Conservation (phyloP, 35 echinoderm and acorn worm genomes). For the Eucidaris tribuloides region DNA sequence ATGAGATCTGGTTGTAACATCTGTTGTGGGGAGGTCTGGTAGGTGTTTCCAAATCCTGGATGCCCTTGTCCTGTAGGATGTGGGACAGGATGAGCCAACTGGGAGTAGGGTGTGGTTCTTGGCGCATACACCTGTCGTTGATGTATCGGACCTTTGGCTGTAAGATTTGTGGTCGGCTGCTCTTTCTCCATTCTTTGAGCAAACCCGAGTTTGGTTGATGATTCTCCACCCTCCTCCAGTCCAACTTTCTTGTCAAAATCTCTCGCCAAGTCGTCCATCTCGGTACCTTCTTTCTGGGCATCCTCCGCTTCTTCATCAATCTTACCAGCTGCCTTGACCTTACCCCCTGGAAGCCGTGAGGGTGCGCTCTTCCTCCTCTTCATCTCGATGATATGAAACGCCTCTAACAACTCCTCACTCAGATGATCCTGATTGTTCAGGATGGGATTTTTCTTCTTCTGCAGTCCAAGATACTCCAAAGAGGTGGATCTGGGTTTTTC, state of each 20-base stretch:
- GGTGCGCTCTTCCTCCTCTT: conserved; percentile 8
- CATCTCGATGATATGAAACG: too few species aligned
- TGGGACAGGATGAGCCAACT: too few species aligned
- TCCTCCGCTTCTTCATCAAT: neutral
- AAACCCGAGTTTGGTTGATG: too few species aligned
- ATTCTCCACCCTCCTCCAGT: neutral
- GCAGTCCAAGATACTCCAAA: neutral
- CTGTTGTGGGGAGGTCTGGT: too few species aligned
- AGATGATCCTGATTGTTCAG: neutral
- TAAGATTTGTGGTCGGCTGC: neutral
- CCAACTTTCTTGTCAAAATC: neutral
- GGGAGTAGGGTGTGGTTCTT: neutral
- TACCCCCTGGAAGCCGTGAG: neutral
- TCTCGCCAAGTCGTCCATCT: neutral
- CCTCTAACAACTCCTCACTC: neutral
- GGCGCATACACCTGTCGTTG: neutral
- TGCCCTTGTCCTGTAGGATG: too few species aligned
- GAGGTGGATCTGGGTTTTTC: neutral
- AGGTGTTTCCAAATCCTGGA: too few species aligned
- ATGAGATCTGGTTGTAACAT: too few species aligned
- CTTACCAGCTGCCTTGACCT: neutral
- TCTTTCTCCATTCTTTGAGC: neutral
- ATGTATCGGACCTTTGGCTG: neutral
- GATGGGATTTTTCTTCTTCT: neutral
- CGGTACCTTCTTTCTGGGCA: neutral